These are phyloP conservation scores for Trachelus troglodyta DNA, from an alignment of 2,888 invertebrate genomes.

Conservation along the genomic window DNA sequence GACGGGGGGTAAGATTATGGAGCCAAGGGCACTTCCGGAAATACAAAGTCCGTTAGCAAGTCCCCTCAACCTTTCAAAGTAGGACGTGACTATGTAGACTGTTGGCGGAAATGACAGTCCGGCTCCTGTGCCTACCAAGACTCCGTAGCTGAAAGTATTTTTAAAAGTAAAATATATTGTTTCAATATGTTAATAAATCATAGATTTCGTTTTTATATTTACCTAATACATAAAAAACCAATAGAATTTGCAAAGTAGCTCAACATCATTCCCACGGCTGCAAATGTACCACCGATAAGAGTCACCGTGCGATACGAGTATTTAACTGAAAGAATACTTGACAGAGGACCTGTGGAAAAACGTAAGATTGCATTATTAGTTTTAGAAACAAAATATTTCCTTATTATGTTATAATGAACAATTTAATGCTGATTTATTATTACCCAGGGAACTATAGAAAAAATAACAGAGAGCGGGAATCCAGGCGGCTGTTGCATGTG, in stretches of 20 bases:
- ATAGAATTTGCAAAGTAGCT: constrained; percentile 87
- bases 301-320: constrained; percentile 88
- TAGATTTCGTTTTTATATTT: constrained; percentile 32
- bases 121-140: constrained; percentile 85
- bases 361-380: constrained; percentile 13
- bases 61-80: constrained; percentile 82
- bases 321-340: constrained; percentile 85
- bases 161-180: constrained; percentile 14
- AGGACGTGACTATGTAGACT: constrained; percentile 89
- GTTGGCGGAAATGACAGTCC: constrained; percentile 90
- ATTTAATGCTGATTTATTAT: constrained; percentile 45
- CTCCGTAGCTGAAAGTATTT: constrained; percentile 76
- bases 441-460: constrained; percentile 88
- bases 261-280: constrained; percentile 85
- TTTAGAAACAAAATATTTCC: constrained; percentile 5
- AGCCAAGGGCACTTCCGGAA: constrained; percentile 88
- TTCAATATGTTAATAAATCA: background rate
- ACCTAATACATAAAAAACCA: constrained; percentile 83
- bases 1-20: constrained; percentile 85
- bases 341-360: constrained; percentile 79
- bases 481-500: constrained; percentile 81
- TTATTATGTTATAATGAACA: background rate
- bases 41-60: constrained; percentile 90
- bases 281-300: constrained; percentile 83
- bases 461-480: constrained; percentile 91